Evolutionary conservation across 2,797 vertebrate genomes (phyloP).

Genomic region (Notolabrus celidotus): DNA sequence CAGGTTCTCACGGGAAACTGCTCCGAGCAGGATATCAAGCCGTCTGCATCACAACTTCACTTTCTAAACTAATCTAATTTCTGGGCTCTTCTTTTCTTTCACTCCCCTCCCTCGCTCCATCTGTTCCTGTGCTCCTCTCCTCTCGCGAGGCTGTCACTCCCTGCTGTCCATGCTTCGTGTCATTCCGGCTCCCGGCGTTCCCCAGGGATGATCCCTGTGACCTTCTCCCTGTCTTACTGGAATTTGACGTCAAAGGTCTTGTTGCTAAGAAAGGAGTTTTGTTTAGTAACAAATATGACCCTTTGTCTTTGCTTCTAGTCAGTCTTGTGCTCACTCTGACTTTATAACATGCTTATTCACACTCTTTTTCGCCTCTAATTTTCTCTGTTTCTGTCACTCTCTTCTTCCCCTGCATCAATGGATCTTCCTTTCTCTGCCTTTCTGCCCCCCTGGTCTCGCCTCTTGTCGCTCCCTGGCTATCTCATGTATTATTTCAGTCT

Average conservation of each 20-base stretch:
- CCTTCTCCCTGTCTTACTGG: constrained; percentile 93
- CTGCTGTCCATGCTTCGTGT: constrained; percentile 78
- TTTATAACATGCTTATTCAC: constrained; percentile 53
- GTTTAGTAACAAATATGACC: constrained; percentile 91
- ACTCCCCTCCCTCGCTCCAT: constrained; percentile 85
- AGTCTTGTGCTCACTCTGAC: constrained; percentile 46
- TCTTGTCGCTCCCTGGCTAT: constrained; percentile 78
- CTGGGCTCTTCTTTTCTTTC: constrained; percentile 87
- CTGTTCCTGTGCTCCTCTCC: constrained; percentile 80
- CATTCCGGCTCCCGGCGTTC: constrained; percentile 85
- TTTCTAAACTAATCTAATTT: constrained; percentile 97
- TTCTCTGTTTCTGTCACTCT: constrained; percentile 40
- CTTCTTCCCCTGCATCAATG: constrained; percentile 69
- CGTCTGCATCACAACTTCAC: constrained; percentile 90
- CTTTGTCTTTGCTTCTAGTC: constrained; percentile 71
- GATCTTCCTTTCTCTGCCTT: constrained; percentile 74
- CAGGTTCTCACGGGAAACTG: constrained; percentile 98
- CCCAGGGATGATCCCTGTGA: constrained; percentile 89
- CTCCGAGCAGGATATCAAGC: constrained; percentile 91
- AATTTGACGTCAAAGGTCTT: constrained; percentile 93
- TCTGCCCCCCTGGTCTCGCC: constrained; percentile 77
- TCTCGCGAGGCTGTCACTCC: constrained; percentile 80
- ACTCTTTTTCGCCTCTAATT: constrained; percentile 38
- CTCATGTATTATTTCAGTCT: constrained; percentile 85
- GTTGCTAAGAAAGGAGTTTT: constrained; percentile 91